phyloP scores from a whole-genome alignment of 2,888 invertebrate species.

The Scelioninae gen. 2 region DNA sequence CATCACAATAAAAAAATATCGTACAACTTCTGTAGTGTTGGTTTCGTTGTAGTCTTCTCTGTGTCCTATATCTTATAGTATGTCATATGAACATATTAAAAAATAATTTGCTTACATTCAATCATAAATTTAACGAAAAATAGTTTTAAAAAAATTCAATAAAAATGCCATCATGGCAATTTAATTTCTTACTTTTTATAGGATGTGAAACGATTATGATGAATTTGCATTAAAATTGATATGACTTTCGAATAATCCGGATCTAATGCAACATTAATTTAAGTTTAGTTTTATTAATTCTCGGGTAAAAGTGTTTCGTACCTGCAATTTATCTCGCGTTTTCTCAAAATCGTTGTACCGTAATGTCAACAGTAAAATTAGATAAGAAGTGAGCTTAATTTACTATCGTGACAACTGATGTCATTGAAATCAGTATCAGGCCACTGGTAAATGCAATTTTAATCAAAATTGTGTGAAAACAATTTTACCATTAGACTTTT shows the following conservation, averaged over 20 bases:
- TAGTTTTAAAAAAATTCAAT: no score
- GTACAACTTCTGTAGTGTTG: no score
- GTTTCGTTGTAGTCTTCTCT: no score
- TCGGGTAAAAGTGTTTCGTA: conserved; percentile 24
- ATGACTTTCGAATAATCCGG: conserved; percentile 1
- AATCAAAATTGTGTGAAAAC: not conserved
- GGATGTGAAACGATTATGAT: not conserved
- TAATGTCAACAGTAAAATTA: conserved; percentile 30
- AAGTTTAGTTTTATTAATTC: conserved; percentile 18
- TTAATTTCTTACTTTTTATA: not conserved
- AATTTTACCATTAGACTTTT: not conserved
- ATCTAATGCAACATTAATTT: conserved; percentile 1
- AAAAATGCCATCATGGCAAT: not conserved
- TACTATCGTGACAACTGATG: conserved; percentile 26
- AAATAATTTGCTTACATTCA: no score
- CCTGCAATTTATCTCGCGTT: conserved; percentile 31
- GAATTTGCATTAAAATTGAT: not conserved
- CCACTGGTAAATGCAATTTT: not conserved
- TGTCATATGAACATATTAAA: no score
- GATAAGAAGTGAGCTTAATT: conserved; percentile 34
- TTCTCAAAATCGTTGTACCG: conserved; percentile 20
- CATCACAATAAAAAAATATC: no score
- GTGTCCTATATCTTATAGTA: no score
- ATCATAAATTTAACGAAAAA: no score
- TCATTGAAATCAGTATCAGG: conserved; percentile 20